Evolutionary conservation across 2,113 vertebrate genomes (phyloP).

Genomic region (Cnemophilus loriae): DNA sequence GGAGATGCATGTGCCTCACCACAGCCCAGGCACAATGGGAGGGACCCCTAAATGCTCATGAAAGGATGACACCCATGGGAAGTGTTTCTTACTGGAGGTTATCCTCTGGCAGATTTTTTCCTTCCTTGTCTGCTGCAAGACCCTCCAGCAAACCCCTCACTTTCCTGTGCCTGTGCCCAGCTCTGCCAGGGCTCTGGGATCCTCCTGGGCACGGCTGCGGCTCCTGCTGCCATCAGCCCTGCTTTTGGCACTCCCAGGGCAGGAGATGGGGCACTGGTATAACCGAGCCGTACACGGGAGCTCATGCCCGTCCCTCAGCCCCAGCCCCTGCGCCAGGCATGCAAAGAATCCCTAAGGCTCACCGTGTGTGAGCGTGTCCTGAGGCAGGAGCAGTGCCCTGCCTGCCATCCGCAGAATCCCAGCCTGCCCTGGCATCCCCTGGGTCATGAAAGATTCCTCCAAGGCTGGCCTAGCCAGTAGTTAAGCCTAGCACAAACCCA

Average conservation of each 20-base stretch:
- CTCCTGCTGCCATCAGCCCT: background rate
- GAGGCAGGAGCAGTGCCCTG: background rate
- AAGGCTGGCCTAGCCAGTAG: background rate
- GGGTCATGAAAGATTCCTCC: background rate
- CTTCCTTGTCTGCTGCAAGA: background rate
- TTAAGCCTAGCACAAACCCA: background rate
- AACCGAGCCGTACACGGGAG: rapidly evolving
- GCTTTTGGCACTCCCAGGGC: background rate
- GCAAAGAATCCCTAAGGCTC: background rate
- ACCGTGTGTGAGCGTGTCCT: rapidly evolving
- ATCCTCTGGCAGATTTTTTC: background rate
- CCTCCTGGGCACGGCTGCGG: background rate
- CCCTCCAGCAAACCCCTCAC: background rate
- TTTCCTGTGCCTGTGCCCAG: background rate
- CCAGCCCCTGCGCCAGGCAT: background rate
- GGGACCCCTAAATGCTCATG: background rate
- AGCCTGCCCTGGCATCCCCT: background rate
- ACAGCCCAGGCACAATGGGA: rapidly evolving
- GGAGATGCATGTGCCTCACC: rapidly evolving
- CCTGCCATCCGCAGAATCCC: background rate
- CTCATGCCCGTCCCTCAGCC: rapidly evolving
- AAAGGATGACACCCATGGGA: background rate
- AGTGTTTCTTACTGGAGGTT: background rate
- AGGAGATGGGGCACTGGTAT: rapidly evolving
- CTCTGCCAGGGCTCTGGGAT: background rate